A percentile compares a stretch with the other conserved stretches of the same genome.
Conservation (phyloP, 2,797 vertebrate species). For the Paramormyrops hopkinsi region DNA sequence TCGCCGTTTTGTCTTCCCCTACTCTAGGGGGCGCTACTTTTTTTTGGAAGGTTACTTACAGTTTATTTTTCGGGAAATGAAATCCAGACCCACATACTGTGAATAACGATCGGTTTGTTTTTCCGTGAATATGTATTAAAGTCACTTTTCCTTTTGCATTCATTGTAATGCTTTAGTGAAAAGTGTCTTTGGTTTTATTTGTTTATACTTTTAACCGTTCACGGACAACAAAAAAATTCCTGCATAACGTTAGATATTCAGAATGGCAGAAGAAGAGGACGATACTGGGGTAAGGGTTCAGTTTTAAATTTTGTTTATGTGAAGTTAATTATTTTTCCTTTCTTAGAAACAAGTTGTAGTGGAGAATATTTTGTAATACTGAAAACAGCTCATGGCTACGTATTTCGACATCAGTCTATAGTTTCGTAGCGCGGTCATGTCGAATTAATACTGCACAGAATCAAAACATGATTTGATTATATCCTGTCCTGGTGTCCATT, state of each 20-base stretch:
- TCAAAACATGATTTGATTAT: neutral
- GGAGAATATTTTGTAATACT: neutral
- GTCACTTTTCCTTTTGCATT: neutral
- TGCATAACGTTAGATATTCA: neutral
- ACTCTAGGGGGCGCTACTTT: neutral
- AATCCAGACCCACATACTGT: neutral
- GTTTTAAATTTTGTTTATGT: neutral
- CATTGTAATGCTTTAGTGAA: neutral
- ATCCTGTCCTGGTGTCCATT: neutral
- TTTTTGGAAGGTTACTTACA: neutral
- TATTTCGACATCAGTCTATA: neutral
- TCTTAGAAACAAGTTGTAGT: neutral
- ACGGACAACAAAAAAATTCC: neutral
- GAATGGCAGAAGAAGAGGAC: slow-evolving; percentile 71
- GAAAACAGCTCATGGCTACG: neutral
- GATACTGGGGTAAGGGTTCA: slow-evolving; percentile 45
- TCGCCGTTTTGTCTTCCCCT: neutral
- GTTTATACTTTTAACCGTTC: neutral
- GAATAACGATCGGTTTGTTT: neutral
- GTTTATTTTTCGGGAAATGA: neutral
- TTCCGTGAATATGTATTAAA: neutral
- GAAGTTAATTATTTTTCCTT: neutral
- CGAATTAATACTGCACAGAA: neutral
- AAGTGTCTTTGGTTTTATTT: neutral
- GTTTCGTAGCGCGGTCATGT: neutral